Evolutionary conservation across 92 coral and sea anemone genomes (phyloP).

Genomic region (Umimayanthus kanabou): DNA sequence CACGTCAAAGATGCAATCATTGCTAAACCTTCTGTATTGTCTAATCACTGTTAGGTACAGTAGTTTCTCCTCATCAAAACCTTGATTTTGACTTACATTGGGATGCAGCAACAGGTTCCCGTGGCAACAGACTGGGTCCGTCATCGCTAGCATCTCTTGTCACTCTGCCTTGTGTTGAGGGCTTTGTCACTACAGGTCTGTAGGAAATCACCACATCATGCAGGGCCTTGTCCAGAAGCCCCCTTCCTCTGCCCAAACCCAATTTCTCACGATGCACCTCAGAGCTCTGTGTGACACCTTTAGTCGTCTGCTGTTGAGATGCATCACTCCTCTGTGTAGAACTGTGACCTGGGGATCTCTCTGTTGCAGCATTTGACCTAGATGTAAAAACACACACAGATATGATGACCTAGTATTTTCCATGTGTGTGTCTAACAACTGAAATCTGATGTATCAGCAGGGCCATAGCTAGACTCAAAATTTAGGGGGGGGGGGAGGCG

Average conservation of each 20-base stretch:
- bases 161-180: constrained; percentile 41
- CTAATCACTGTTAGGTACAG: too few species aligned
- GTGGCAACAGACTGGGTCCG: constrained; percentile 69
- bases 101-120: constrained; percentile 68
- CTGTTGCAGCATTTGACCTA: not conserved
- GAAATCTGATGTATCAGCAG: not conserved
- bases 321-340: not conserved
- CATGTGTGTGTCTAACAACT: not conserved
- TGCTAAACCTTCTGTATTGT: too few species aligned
- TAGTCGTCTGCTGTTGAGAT: not conserved
- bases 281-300: not conserved
- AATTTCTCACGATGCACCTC: not conserved
- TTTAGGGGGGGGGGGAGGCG: too few species aligned
- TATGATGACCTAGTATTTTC: not conserved
- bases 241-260: constrained; percentile 49
- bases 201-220: constrained; percentile 55
- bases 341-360: not conserved
- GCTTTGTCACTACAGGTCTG: constrained; percentile 42
- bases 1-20: not conserved
- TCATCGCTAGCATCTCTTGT: constrained; percentile 94
- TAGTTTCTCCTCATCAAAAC: not conserved
- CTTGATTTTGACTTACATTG: constrained; percentile 60
- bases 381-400: not conserved
- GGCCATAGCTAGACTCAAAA: too few species aligned
- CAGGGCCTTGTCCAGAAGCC: constrained; percentile 54